Evolutionary conservation across 2,113 vertebrate species (phyloP), one percentile per base, ranked within the genome.

Genomic region (Trichechus manatus): DNA sequence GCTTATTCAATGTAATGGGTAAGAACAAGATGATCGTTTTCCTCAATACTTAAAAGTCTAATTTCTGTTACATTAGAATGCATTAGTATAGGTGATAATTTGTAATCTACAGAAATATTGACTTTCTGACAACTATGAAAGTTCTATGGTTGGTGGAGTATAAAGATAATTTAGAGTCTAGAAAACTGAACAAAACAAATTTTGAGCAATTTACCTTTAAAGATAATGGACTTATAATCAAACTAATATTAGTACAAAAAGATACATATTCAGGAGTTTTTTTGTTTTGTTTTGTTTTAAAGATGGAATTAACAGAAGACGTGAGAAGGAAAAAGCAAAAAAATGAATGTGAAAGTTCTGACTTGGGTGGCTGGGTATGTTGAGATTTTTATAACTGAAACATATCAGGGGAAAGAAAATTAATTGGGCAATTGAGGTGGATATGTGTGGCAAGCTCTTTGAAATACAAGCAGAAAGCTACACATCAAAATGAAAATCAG

Each of bases 351-450:
- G 13, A 47, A 74, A 91, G 64, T 56, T 91, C 63, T 88, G 1
- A 68, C 10, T 47, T 87, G 36, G 2, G 10, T 80, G 13, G 3
- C 9, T 74, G 19, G 3, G 1, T 92, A 9, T 27, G 9, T 68
- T 89, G 23, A 82, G 13, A 68, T 68, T 86, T 88, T 89, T 74
- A 10, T 25, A 82, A 81, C 25, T 77, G n/a, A 94, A 53, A 31
- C 10, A 36, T 42, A 8, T 11, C 25, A 3, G 9, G 23, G 39
- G 5, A 2, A 92, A 82, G 17, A 23, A 36, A 56, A 36, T 5
- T 19, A 0, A 31, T 68, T 92, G 17, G 36, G 10, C 8, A 77
- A 70, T 47, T 82, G 63, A 87, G 10, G 31, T 53, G 1, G 2
- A 72, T 78, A 9, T 29, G 13, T n/a, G 0, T 72, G 25, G 23